Conservation (phyloP, 2,888 invertebrate genomes). For the Agonopterix subpropinquella region DNA sequence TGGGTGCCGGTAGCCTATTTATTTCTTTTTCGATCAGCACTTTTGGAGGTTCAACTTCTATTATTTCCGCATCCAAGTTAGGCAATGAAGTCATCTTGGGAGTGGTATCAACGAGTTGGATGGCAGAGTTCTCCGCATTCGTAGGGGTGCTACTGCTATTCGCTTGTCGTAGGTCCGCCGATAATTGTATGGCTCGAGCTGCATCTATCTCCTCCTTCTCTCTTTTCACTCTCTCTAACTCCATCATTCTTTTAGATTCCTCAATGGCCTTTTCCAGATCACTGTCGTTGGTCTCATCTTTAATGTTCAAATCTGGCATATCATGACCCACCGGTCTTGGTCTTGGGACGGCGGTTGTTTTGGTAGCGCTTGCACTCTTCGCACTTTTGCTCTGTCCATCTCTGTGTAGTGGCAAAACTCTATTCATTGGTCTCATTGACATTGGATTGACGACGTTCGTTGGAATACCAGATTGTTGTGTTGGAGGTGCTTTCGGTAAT, state of each 20-base stretch:
- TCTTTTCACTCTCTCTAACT: slow-evolving; percentile 58
- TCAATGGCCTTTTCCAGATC: slow-evolving; percentile 69
- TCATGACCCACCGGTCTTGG: slow-evolving; percentile 60
- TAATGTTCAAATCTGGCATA: slow-evolving; percentile 70
- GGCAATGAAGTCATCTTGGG: slow-evolving; percentile 60
- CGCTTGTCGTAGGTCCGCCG: slow-evolving; percentile 48
- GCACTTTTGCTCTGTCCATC: slow-evolving; percentile 72
- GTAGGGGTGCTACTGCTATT: slow-evolving; percentile 39
- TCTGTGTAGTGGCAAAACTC: slow-evolving; percentile 86
- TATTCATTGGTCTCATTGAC: slow-evolving; percentile 82
- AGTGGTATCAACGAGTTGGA: slow-evolving; percentile 25
- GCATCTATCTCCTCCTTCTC: slow-evolving; percentile 65
- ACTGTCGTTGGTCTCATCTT: slow-evolving; percentile 70
- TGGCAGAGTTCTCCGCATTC: slow-evolving; percentile 23
- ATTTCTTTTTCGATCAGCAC: slow-evolving; percentile 54
- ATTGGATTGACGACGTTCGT: slow-evolving; percentile 84
- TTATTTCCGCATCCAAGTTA: slow-evolving; percentile 52
- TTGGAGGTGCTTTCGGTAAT: slow-evolving; percentile 76
- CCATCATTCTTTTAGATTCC: slow-evolving; percentile 70
- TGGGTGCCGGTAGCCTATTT: slow-evolving; percentile 39
- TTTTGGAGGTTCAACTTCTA: slow-evolving; percentile 53
- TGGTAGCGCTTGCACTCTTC: slow-evolving; percentile 39
- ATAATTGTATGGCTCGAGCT: slow-evolving; percentile 49
- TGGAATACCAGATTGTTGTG: slow-evolving; percentile 78
- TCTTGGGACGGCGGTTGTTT: slow-evolving; percentile 36